These are phyloP conservation scores for Agrypnus murinus DNA, from an alignment of 2,888 invertebrate genomes.

Conservation along the genomic window DNA sequence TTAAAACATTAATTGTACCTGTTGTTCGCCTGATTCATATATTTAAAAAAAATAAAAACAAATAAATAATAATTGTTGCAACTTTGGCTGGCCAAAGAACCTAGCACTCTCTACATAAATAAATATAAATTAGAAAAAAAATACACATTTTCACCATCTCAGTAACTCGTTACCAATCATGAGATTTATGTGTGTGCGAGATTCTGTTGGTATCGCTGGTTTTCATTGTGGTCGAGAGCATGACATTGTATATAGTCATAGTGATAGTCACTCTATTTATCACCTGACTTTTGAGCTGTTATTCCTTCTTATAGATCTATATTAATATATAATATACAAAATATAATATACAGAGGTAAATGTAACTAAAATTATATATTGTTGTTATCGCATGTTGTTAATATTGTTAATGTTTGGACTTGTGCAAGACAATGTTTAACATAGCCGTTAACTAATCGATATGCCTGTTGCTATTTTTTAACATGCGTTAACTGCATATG, in stretches of 20 bases:
- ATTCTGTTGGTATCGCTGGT: conserved; percentile 40
- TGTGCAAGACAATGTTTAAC: conserved; percentile 63
- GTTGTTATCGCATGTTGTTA: conserved; percentile 73
- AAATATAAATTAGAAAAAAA: too few species aligned
- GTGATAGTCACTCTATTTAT: conserved; percentile 61
- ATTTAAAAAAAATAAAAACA: conserved; percentile 15
- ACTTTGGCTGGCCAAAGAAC: conserved; percentile 49
- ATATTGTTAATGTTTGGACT: conserved; percentile 71
- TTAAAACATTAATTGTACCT: conserved; percentile 40
- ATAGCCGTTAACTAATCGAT: conserved; percentile 64
- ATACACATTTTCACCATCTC: conserved; percentile 4
- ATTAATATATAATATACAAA: conserved; percentile 61
- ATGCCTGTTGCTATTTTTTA: conserved; percentile 35
- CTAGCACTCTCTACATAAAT: conserved; percentile 12
- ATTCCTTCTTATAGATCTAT: conserved; percentile 66
- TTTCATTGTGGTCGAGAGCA: conserved; percentile 55
- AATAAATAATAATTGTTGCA: conserved; percentile 39
- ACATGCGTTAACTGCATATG: conserved; percentile 33
- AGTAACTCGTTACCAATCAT: conserved; percentile 61
- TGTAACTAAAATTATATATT: conserved; percentile 67
- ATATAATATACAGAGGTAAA: conserved; percentile 61
- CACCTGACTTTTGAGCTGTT: conserved; percentile 64
- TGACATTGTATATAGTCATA: conserved; percentile 67
- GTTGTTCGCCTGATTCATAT: conserved; percentile 41
- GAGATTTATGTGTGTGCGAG: conserved; percentile 52